phyloP scores from a whole-genome alignment of 2,888 invertebrate genomes.

The Zhengitettix transpicula region DNA sequence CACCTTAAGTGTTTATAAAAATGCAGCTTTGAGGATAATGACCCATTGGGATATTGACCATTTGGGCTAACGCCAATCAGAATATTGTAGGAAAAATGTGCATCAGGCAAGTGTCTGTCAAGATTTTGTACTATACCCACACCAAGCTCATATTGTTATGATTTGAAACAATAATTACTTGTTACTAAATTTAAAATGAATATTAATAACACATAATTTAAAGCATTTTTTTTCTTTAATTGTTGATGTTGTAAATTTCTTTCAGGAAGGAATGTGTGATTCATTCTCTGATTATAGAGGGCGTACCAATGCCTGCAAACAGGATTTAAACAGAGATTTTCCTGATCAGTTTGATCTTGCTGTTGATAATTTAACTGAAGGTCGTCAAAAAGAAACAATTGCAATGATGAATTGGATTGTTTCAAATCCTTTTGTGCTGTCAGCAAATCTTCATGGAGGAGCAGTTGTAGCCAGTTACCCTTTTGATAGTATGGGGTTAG shows the following conservation, averaged over 20 bases:
- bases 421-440: constrained; percentile 75
- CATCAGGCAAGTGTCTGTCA: too few relatives aligned
- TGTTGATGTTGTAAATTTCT: constrained; percentile 14
- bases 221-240: too few relatives aligned
- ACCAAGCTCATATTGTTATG: too few relatives aligned
- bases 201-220: background rate
- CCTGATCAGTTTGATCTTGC: constrained; percentile 65
- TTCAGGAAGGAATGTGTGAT: constrained; percentile 64
- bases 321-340: constrained; percentile 83
- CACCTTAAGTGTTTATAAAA: too few relatives aligned
- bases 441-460: constrained; percentile 91
- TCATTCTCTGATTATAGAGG: constrained; percentile 50
- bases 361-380: constrained; percentile 16
- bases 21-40: too few relatives aligned
- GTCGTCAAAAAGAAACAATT: constrained; percentile 70
- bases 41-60: too few relatives aligned
- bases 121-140: too few relatives aligned
- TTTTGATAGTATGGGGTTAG: constrained; percentile 69
- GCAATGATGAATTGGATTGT: constrained; percentile 83
- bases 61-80: too few relatives aligned
- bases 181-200: background rate
- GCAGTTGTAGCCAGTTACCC: constrained; percentile 97
- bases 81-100: too few relatives aligned
- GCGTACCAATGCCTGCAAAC: constrained; percentile 59
- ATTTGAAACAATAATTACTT: too few relatives aligned